Evolutionary conservation across 2,888 invertebrate species (phyloP).

Genomic region (Pharmacophagus antenor): DNA sequence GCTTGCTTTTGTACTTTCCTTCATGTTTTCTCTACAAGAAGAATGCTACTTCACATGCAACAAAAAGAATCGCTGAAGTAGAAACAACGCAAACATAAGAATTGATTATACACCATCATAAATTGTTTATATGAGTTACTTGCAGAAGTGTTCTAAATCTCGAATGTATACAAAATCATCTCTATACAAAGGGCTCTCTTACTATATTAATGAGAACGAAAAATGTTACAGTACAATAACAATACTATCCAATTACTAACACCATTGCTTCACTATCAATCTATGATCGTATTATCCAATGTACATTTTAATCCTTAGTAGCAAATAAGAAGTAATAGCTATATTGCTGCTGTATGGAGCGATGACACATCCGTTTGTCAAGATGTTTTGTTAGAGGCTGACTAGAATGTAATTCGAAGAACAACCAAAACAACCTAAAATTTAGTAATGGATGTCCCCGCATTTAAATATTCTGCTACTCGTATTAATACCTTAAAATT

Average conservation of each 20-base stretch:
- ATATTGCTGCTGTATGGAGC: conserved; percentile 31
- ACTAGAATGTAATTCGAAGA: conserved; percentile 38
- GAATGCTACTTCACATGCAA: conserved; percentile 15
- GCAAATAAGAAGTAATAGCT: conserved; percentile 22
- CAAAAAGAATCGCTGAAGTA: conserved; percentile 12
- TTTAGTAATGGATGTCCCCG: no score
- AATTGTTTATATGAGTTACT: background rate
- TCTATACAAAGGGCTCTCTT: no score
- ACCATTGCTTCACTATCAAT: conserved; percentile 16
- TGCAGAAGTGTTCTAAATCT: background rate
- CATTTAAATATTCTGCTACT: no score
- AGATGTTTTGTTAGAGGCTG: conserved; percentile 39
- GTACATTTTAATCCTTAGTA: conserved; percentile 4
- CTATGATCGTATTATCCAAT: conserved; percentile 25
- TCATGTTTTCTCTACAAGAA: conserved; percentile 14
- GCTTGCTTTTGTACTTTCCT: conserved; percentile 10
- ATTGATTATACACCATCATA: conserved; percentile 2
- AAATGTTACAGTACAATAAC: no score
- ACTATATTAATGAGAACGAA: no score
- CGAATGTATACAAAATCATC: no score
- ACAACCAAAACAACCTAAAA: conserved; percentile 34
- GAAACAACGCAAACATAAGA: conserved; percentile 9
- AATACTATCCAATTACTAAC: no score
- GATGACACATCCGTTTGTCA: conserved; percentile 44
- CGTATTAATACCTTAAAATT: no score